Percentiles rank a stretch among this genome's conserved stretches.
Conservation (phyloP, 2,113 vertebrate species). For the Bubo bubo region DNA sequence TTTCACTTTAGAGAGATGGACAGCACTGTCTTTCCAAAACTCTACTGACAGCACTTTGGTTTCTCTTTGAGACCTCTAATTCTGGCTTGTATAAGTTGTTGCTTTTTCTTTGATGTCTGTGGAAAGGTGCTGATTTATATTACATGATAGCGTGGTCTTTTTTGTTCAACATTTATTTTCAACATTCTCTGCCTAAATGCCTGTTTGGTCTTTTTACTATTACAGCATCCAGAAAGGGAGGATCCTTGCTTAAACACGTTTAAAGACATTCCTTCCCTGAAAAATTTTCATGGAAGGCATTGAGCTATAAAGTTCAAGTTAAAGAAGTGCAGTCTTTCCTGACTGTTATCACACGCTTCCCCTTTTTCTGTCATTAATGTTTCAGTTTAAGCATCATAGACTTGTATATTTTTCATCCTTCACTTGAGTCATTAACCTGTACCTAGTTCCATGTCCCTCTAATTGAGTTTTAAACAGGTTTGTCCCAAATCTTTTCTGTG, state of each 20-base stretch:
- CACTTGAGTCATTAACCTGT: neutral
- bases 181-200: neutral
- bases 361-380: neutral
- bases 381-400: neutral
- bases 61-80: neutral
- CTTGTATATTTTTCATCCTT: neutral
- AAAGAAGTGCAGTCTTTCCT: neutral
- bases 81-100: neutral
- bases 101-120: neutral
- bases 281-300: neutral
- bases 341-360: neutral
- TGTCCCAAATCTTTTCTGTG: neutral
- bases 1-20: neutral
- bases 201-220: neutral
- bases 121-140: neutral
- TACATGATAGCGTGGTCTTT: neutral
- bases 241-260: neutral
- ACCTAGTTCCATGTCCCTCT: neutral
- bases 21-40: neutral
- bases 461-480: neutral
- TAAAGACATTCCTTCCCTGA: neutral
- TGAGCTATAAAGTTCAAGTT: neutral
- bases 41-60: neutral
- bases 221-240: neutral
- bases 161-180: neutral